Evolutionary conservation across 2,888 invertebrate genomes (phyloP), one percentile per base, ranked within the genome.

Genomic region (Trachelus troglodyta): DNA sequence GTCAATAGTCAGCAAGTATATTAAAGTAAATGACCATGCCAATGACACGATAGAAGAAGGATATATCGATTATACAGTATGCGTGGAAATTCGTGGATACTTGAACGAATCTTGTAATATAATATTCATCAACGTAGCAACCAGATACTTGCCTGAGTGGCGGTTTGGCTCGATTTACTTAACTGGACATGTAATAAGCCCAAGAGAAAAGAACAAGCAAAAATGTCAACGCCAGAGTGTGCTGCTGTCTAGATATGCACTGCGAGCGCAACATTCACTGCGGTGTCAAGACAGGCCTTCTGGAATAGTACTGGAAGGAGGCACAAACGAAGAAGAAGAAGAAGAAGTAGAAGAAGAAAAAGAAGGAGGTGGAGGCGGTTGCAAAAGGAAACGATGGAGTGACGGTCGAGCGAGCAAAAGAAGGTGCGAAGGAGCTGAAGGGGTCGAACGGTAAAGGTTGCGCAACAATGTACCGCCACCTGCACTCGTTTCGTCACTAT

Each of bases 401-500:
- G 71, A 31, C 33, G 71, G 71, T 34, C 31, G 71, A 68, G 77
- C 69, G 71, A 79, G 81, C 82, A 78, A 79, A 76, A 75, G 71
- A 74, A 79, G 76, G 80, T 34, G 71, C 35, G 35, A 75, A 76
- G 76, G 35, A 73, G 76, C 31, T 33, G 71, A 71, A 56, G 77
- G 69, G 69, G 75, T 34, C 78, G 40, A 56, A 56, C 40, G 23
- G 40, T 56, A 56, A 23, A 56, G 23, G 69, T 88, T 88, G 85
- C 85, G 85, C 85, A 88, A 88, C 85, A 86, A 87, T 87, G 81
- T 83, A 80, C 86, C 81, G 85, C 87, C 87, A 88, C 88, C 88
- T 88, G 88, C 86, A 86, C 85, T 87, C 84, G 82, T 88, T 87
- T 88, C 87, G 83, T 85, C 88, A 88, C 81, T 76, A 80, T 23